Percentiles rank a stretch among this genome's conserved stretches.
Conservation (phyloP, 23 tunicate species). For the Styela plicata region DNA sequence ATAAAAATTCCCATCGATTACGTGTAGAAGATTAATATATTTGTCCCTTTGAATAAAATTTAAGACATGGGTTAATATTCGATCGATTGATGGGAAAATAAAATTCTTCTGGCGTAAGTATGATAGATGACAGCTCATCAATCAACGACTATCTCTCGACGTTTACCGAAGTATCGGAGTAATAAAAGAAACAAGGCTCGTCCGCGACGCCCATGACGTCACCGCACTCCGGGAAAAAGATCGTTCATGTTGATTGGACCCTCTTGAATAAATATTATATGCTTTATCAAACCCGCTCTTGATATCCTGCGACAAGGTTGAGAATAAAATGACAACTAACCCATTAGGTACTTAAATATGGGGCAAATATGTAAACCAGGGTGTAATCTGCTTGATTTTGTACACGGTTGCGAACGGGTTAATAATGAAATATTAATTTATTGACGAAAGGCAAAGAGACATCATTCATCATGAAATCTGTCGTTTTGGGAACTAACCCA, state of each 20-base stretch:
- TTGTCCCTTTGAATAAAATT: too few relatives aligned
- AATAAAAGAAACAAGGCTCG: background rate
- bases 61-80: constrained; percentile 16
- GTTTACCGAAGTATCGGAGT: background rate
- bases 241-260: background rate
- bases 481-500: background rate
- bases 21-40: too few relatives aligned
- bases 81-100: constrained; percentile 17
- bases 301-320: background rate
- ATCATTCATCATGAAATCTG: background rate
- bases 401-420: background rate
- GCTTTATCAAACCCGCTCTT: background rate
- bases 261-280: background rate
- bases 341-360: too few relatives aligned
- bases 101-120: constrained; percentile 15
- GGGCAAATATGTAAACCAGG: too few relatives aligned
- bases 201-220: background rate
- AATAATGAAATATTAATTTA: too few relatives aligned
- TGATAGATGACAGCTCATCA: constrained; percentile 24
- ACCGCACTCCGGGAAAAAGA: background rate
- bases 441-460: background rate
- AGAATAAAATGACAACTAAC: background rate
- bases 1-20: too few relatives aligned
- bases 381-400: too few relatives aligned
- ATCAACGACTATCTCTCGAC: background rate